Evolutionary conservation across 2,797 vertebrate genomes (phyloP).

Genomic region (Coranthus polyacanthus): DNA sequence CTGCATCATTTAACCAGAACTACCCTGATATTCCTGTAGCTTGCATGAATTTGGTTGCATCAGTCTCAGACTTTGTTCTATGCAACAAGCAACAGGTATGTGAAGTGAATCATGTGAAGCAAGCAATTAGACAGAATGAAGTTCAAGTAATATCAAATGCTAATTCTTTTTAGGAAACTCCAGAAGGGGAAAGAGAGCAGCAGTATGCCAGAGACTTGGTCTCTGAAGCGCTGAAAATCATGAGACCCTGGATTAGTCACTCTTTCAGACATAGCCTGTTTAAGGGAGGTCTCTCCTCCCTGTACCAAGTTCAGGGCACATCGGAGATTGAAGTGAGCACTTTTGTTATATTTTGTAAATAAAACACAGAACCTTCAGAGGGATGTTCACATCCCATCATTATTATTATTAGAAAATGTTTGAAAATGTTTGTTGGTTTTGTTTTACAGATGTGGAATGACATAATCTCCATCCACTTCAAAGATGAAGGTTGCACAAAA

Average conservation of each 20-base stretch:
- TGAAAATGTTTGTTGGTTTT: conserved; percentile 1
- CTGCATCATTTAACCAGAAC: fast-evolving
- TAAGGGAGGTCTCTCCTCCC: fast-evolving
- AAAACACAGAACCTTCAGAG: neutral
- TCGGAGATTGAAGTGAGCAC: conserved; percentile 77
- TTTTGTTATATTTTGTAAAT: neutral
- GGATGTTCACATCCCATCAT: neutral
- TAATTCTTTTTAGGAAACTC: conserved; percentile 40
- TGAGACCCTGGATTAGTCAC: conserved; percentile 79
- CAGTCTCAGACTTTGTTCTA: conserved; percentile 69
- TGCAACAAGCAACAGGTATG: conserved; percentile 61
- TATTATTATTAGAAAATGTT: neutral
- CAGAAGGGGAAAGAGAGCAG: conserved; percentile 13
- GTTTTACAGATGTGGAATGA: conserved; percentile 87
- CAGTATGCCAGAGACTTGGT: conserved; percentile 31
- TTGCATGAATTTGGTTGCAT: conserved; percentile 78
- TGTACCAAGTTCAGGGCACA: neutral
- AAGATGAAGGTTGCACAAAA: conserved; percentile 67
- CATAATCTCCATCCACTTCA: conserved; percentile 85
- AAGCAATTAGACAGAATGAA: neutral
- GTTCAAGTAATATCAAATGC: neutral
- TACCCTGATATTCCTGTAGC: conserved; percentile 64
- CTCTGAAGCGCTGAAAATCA: conserved; percentile 26
- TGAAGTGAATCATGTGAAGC: neutral
- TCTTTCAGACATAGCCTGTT: conserved; percentile 60